Conservation (phyloP, 2,888 invertebrate species). For the Archips crataeganus region DNA sequence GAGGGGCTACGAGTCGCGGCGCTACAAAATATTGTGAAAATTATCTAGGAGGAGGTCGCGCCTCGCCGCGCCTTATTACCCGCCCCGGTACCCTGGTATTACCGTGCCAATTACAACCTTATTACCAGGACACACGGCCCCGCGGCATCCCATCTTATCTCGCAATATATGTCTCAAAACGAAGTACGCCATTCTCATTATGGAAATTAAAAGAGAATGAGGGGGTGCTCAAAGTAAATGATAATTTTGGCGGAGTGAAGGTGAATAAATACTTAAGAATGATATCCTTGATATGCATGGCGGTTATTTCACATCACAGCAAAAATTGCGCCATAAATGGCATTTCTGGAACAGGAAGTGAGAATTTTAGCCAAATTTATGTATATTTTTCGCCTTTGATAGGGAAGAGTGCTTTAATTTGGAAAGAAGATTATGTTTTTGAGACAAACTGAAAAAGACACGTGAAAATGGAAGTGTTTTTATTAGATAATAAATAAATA, state of each 20-base stretch:
- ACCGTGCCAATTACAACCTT: slow-evolving; percentile 24
- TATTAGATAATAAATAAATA: too few species aligned
- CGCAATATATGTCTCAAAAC: slow-evolving; percentile 38
- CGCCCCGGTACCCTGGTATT: slow-evolving; percentile 1
- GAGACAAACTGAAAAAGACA: not conserved
- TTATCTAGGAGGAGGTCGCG: slow-evolving; percentile 38
- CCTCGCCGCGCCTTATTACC: slow-evolving; percentile 37
- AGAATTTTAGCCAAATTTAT: slow-evolving; percentile 31
- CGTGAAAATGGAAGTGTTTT: too few species aligned
- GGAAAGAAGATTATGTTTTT: slow-evolving; percentile 18
- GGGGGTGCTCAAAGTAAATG: slow-evolving; percentile 38
- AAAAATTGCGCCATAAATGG: slow-evolving; percentile 3
- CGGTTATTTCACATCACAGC: not conserved
- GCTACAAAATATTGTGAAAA: slow-evolving; percentile 41
- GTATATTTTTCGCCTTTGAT: slow-evolving; percentile 20
- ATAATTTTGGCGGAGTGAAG: slow-evolving; percentile 27
- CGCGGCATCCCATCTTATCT: slow-evolving; percentile 18
- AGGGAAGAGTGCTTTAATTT: slow-evolving; percentile 5
- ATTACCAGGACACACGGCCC: slow-evolving; percentile 1
- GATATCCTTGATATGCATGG: not conserved
- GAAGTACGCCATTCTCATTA: slow-evolving; percentile 42
- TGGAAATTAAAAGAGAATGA: slow-evolving; percentile 42
- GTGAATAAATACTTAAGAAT: slow-evolving; percentile 26
- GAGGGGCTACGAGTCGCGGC: slow-evolving; percentile 20
- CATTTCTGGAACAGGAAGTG: slow-evolving; percentile 6